phyloP scores from a whole-genome alignment of 2,888 invertebrate genomes.

The Eretmocerus hayati region DNA sequence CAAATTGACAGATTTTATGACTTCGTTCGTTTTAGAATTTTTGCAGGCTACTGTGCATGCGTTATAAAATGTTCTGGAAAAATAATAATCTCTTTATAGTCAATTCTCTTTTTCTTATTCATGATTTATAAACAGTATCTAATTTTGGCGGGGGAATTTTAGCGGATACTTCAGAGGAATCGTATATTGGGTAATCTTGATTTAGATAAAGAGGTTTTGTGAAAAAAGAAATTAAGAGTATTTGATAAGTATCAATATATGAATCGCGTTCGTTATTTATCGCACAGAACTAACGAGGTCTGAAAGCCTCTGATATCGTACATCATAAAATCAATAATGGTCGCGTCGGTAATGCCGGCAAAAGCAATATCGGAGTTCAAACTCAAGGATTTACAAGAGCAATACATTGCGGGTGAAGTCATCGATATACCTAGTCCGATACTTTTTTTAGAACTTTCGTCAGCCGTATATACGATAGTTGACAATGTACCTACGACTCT shows the following conservation, averaged over 20 bases:
- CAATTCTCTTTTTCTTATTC: too few species aligned
- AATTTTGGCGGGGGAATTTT: too few species aligned
- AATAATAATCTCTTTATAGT: too few species aligned
- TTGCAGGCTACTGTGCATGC: conserved; percentile 36
- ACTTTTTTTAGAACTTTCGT: background rate
- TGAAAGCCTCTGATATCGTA: background rate
- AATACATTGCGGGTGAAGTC: background rate
- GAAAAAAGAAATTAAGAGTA: too few species aligned
- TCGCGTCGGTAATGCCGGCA: background rate
- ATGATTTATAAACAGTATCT: too few species aligned
- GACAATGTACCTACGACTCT: too few species aligned
- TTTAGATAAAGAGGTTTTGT: too few species aligned
- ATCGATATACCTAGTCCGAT: background rate
- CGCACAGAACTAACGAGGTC: background rate
- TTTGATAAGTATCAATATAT: background rate
- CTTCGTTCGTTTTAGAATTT: conserved; percentile 55
- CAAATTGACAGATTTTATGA: conserved; percentile 76
- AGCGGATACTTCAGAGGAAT: too few species aligned
- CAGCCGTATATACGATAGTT: background rate
- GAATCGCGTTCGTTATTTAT: background rate
- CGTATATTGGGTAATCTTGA: too few species aligned
- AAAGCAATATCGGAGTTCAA: background rate
- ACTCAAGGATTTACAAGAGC: background rate
- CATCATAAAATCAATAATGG: conserved; percentile 1
- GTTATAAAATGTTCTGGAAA: conserved; percentile 40